Base-by-base conservation (phyloP, 2,888 invertebrate genomes). In the Congeria kusceri region DNA sequence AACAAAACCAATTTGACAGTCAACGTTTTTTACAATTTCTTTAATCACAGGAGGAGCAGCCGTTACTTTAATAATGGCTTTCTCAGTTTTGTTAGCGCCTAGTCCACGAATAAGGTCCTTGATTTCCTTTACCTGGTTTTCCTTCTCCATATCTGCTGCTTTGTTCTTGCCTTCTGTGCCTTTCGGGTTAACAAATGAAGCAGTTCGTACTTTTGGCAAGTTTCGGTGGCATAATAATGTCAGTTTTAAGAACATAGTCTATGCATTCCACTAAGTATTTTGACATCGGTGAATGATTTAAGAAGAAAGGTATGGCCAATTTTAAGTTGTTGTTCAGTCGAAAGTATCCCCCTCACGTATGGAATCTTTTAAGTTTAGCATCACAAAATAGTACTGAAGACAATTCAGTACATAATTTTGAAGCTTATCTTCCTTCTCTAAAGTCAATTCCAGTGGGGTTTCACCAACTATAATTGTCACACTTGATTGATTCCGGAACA, bases 261-360 rank as follows among this genome's bases (percentile, higher is more conserved):
- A 82, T 72, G 46, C 75, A 82, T 61, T 82, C 77, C 13, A 57
- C 49, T 20, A 74, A 15, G 56, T 81, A 81, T 20, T 81, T 77
- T 46, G 67, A 63, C 29, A 72, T 47, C 11, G 39, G n/a, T 11
- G 78, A 81, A n/a, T 71, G 64, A 13, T 67, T 63, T 47, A 47
- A 78, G 57, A 78, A 71, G 57, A 81, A 81, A 23, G 76, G 77
- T 3, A 81, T 25, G 29, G 20, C 23, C 9, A 20, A 9, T 46
- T 44, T 63, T 3, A 63, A 25, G 11, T 5, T 46, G 11, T n/a
- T 39, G 23, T 27, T 63, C 9, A 46, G 1, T 1, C 53, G 53
- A n/a, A 9, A 9, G n/a, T 25, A 53, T 53, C 53, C 20, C 53
- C 53, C 18, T 53, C 53, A 15, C 53, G 9, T 23, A 53, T 25